Conservation (phyloP, 2,888 invertebrate genomes). For the Nemotelus pantherinus region DNA sequence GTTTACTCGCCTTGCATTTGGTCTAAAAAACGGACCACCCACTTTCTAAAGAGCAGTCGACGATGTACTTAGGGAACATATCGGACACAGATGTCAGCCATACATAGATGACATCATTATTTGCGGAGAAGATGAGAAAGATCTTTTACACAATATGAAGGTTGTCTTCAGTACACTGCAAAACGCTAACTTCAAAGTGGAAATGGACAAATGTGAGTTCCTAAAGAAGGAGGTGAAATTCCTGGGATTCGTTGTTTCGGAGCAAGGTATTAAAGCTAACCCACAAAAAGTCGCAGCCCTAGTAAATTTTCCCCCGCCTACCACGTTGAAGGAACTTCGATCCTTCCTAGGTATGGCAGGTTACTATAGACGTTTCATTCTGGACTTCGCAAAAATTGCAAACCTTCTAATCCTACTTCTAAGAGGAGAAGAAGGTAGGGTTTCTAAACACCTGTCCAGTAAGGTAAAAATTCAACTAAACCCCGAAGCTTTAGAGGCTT, state of each 20-base stretch:
- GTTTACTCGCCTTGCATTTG: conserved; percentile 24
- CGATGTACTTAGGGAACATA: conserved; percentile 13
- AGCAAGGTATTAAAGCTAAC: no score
- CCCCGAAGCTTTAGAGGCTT: background rate
- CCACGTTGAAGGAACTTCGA: no score
- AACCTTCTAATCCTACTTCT: no score
- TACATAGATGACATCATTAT: conserved; percentile 29
- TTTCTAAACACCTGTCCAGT: background rate
- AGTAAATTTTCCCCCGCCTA: background rate
- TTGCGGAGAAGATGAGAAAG: background rate
- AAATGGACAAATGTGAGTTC: conserved; percentile 17
- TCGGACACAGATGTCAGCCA: background rate
- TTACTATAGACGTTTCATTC: no score
- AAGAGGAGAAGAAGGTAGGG: background rate
- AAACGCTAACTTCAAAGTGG: conserved; percentile 52
- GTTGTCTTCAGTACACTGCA: conserved; percentile 46
- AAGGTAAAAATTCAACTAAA: conserved; percentile 11
- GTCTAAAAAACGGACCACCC: conserved; percentile 15
- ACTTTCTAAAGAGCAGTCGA: conserved; percentile 23
- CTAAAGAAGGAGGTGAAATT: background rate
- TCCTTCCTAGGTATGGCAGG: no score
- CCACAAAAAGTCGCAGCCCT: no score
- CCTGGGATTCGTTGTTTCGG: background rate
- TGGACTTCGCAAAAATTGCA: no score
- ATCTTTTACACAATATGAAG: background rate